These are phyloP conservation scores for Adoxophyes honmai DNA, from an alignment of 1,140 invertebrate genomes.

Conservation along the genomic window DNA sequence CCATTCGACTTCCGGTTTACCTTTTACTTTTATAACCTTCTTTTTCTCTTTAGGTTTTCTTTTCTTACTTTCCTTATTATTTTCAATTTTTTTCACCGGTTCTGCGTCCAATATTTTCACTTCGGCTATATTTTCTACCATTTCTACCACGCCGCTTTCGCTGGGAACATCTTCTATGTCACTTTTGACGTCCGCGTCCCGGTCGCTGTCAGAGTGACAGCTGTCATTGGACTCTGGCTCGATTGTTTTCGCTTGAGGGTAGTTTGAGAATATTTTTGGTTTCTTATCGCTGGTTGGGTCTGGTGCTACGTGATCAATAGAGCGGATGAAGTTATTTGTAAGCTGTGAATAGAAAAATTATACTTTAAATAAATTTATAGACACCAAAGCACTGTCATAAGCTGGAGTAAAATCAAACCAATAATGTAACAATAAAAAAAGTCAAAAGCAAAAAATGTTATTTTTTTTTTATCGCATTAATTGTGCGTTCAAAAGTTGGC, in stretches of 20 bases:
- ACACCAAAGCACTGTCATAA: neutral
- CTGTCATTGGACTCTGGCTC: neutral
- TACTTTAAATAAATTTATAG: neutral
- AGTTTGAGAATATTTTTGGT: neutral
- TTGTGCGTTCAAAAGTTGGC: too few species aligned
- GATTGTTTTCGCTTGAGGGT: neutral
- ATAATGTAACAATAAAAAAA: neutral
- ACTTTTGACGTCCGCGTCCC: neutral
- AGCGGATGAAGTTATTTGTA: neutral
- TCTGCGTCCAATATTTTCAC: neutral
- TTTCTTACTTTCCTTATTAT: neutral
- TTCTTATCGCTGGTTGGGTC: neutral
- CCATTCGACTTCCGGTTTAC: conserved; percentile 4
- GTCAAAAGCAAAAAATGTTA: too few species aligned
- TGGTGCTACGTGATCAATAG: neutral
- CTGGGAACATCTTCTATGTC: neutral
- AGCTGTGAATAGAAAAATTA: neutral
- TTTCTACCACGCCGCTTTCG: neutral
- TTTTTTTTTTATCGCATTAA: too few species aligned
- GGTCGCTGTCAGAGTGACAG: neutral
- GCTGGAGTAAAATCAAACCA: neutral
- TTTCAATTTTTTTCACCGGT: neutral
- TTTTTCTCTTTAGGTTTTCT: neutral
- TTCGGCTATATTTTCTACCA: neutral
- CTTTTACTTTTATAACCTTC: conserved; percentile 6